These are phyloP conservation scores for Steinernema hermaphroditum DNA, from an alignment of 2,888 invertebrate genomes.

Conservation along the genomic window DNA sequence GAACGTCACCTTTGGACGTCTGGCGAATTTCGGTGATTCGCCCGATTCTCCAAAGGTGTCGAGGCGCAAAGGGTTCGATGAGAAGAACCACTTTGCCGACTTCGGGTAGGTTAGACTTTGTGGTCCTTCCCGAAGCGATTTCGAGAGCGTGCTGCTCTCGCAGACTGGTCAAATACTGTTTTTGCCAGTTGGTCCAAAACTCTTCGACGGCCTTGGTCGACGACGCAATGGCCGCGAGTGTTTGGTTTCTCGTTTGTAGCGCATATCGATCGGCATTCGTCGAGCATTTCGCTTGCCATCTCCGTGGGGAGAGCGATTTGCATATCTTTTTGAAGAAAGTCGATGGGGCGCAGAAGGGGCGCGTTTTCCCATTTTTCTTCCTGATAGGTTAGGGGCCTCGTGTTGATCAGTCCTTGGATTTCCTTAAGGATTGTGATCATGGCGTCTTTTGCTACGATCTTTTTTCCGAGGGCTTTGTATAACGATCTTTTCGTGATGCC, in stretches of 20 bases:
- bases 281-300: neutral
- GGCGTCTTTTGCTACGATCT: neutral
- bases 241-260: constrained; percentile 23
- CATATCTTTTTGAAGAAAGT: constrained; percentile 35
- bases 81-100: constrained; percentile 33
- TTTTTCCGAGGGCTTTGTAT: neutral
- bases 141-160: constrained; percentile 33
- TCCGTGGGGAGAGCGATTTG: neutral
- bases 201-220: constrained; percentile 23
- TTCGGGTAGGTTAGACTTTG: constrained; percentile 8
- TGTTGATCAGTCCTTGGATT: constrained; percentile 30
- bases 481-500: neutral
- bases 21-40: neutral
- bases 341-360: constrained; percentile 34
- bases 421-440: neutral
- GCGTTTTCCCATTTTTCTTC: constrained; percentile 30
- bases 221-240: constrained; percentile 25
- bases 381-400: constrained; percentile 34
- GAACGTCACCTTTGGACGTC: constrained; percentile 2
- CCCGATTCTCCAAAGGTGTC: constrained; percentile 35
- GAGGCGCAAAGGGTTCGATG: constrained; percentile 26
- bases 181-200: constrained; percentile 36
- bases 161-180: constrained; percentile 32
- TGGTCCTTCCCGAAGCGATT: constrained; percentile 22
- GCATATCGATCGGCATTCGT: constrained; percentile 17